Evolutionary conservation across 2,888 invertebrate species (phyloP), one percentile per base, ranked within the genome.

Genomic region (Tenthredo amoena): DNA sequence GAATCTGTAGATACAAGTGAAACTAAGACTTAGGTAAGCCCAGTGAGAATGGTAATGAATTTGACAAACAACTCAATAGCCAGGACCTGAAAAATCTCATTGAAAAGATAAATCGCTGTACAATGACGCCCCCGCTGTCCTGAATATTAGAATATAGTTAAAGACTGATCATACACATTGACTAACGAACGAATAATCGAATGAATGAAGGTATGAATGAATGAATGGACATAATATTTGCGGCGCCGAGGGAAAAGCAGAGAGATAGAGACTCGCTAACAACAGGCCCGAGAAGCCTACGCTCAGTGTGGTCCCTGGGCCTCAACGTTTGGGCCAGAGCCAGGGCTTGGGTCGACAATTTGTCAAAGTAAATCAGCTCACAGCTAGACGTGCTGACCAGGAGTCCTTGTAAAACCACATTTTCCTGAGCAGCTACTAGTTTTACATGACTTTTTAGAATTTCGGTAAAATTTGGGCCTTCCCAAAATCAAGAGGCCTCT

Each of bases 301-400:
- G 81, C 81, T 81, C 40, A 21, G 50, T 81, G 81, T 81, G 81
- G 81, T 81, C 81, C 81, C 10, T 21, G 62, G 31, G 62, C 58
- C 34, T 40, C 21, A 62, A 40, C 21, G 58, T 58, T 81, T 62
- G 37, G 81, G 81, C 40, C 81, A 21, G 15, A 21, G 26, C 34
- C 37, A 7, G 55, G 55, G 2, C 55, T 31, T 21, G 37, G 81
- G 12, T 50, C 58, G 62, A 62, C 81, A 62, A 81, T 81, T 81
- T 81, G 81, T 81, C 81, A 81, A 81, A 81, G 62, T 81, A 40
- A 81, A 81, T 81, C 62, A 81, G 81, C 81, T 37, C 62, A 55
- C 12, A 62, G 81, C 62, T 50, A 31, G 81, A 81, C 62, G 37
- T 81, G 21, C 34, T 37, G 81, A 81, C 81, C 40, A 21, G 21